Evolutionary conservation across 2,888 invertebrate species (phyloP), one percentile per base, ranked within the genome.

Genomic region (Melipona beecheii): DNA sequence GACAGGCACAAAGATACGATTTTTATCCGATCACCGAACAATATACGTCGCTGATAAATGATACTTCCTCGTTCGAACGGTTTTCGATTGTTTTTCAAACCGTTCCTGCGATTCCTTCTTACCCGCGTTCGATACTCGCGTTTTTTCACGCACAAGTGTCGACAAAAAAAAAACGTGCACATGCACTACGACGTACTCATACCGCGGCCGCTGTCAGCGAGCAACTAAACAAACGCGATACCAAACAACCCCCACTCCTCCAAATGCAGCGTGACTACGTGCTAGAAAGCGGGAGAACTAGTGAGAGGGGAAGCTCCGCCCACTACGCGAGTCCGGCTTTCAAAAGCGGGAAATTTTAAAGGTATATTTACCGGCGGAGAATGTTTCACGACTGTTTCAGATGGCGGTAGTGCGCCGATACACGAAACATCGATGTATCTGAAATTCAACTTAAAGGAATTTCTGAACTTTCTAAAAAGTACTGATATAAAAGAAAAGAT

Each of bases 161-260:
- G 82, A 80, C 75, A 77, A 49, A 9, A 43, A 43, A 36, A 68
- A 69, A 74, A 85, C 88, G 82, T 86, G 71, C 64, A 81, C 82
- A 82, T 82, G 64, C 78, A 83, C 81, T 89, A 90, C 85, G 81
- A 91, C 90, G 87, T 15, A 90, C 84, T 89, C 91, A 87, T 91
- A 88, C 88, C 91, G 90, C 93, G 92, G 89, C 93, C 93, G 94
- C 93, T 93, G 93, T 94, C 94, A 93, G 93, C 94, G 93, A 92
- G 92, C 93, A 93, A 94, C 94, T 94, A 93, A 94, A 93, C 92
- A 93, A 93, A 92, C 90, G 89, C 90, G 90, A 90, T 89, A 92
- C 91, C 91, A 91, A 93, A 93, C 93, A 92, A 91, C 91, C 93
- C 93, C 94, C 93, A 91, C 93, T 90, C 83, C 76, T 65, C 54